These are phyloP conservation scores for Rhincodon typus DNA, from an alignment of 2,797 vertebrate species.

Conservation along the genomic window DNA sequence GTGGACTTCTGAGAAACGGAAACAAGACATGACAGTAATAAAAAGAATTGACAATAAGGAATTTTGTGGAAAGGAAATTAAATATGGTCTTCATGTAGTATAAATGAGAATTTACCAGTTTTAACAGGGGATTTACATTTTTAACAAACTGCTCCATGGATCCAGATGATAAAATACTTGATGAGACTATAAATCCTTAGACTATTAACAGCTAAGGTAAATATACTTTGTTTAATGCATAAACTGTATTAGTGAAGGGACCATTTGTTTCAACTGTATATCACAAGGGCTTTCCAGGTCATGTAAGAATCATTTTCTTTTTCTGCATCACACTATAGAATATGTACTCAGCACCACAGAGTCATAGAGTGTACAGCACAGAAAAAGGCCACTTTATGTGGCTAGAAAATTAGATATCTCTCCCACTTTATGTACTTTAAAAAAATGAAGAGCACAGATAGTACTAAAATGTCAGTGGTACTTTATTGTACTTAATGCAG, in stretches of 20 bases:
- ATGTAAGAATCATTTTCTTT: too few relatives aligned
- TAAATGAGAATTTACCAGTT: too few relatives aligned
- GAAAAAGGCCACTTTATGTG: not conserved
- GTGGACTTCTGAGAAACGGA: not conserved
- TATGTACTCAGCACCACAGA: too few relatives aligned
- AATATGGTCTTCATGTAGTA: too few relatives aligned
- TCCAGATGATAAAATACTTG: not conserved
- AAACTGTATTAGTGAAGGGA: too few relatives aligned
- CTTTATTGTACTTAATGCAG: not conserved
- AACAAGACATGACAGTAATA: not conserved
- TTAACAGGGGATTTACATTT: not conserved
- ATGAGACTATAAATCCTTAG: not conserved
- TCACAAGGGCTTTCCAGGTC: too few relatives aligned
- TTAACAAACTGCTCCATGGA: not conserved
- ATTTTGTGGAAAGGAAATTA: not conserved
- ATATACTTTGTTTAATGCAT: not conserved
- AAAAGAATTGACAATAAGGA: not conserved
- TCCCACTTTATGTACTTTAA: not conserved
- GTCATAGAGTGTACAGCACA: too few relatives aligned
- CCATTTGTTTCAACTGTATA: too few relatives aligned
- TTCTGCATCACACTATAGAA: too few relatives aligned
- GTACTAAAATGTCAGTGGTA: not conserved
- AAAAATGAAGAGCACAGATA: too few relatives aligned
- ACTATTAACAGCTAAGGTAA: not conserved
- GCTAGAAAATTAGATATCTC: not conserved